Evolutionary conservation across 1,140 invertebrate species (phyloP).

Genomic region (Zaprionus davidi): DNA sequence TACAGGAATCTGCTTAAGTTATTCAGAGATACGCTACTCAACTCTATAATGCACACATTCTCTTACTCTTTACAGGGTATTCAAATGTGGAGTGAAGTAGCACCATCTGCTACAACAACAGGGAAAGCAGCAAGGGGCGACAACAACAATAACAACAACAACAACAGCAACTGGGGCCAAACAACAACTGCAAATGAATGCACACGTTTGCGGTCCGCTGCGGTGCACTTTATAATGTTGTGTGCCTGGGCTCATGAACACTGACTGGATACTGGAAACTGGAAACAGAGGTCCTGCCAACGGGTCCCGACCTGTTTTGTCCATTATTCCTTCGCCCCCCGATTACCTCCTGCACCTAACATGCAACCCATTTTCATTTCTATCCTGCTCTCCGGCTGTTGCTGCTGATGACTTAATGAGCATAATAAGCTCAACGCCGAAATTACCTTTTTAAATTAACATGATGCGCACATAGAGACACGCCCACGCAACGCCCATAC

Average conservation of each 20-base stretch:
- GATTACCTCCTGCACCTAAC: not conserved
- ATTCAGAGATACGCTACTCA: not conserved
- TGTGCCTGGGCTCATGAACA: conserved; percentile 22
- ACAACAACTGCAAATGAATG: conserved; percentile 66
- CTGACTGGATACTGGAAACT: conserved; percentile 21
- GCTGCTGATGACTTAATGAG: conserved; percentile 78
- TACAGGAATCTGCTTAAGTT: not conserved
- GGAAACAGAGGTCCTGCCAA: conserved; percentile 26
- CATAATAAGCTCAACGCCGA: conserved; percentile 79
- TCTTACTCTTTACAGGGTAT: conserved; percentile 8
- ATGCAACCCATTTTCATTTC: not conserved
- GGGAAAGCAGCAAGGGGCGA: conserved; percentile 10
- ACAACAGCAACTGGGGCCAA: conserved; percentile 37
- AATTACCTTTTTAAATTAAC: conserved; percentile 83
- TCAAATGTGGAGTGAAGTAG: conserved; percentile 43
- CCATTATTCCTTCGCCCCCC: not conserved
- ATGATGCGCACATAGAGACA: conserved; percentile 51
- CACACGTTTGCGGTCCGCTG: conserved; percentile 67
- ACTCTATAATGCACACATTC: not conserved
- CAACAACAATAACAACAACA: not conserved
- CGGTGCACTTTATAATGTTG: conserved; percentile 70
- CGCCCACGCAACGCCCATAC: conserved; percentile 23
- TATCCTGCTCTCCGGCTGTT: not conserved
- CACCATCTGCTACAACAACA: conserved; percentile 14
- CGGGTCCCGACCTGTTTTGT: conserved; percentile 44